Base-by-base conservation (phyloP, 2,797 vertebrate species). In the Chelonia mydas region DNA sequence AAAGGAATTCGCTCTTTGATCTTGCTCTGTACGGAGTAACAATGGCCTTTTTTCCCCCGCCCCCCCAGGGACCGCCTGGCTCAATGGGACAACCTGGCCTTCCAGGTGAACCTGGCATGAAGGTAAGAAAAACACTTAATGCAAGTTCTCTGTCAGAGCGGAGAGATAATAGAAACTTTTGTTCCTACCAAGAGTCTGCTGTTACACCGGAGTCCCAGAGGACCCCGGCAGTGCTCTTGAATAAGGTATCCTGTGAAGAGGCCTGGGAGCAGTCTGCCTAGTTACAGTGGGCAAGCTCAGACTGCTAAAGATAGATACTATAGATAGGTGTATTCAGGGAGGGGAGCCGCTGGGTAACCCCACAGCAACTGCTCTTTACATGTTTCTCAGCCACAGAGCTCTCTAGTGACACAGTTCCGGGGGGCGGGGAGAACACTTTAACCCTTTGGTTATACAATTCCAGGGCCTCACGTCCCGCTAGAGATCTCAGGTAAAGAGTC, bases 61-160 rank as follows among this genome's bases (percentile, higher is more conserved):
- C 47, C 92, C 92, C 82, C 79, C 97, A 98, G 98, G 97, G 98
- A 94, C 98, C 98, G 0, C 98, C 97, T 15, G 98, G 98, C 91
- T 94, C 97, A 87, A 91, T 94, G 55, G 98, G 98, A 94, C 98
- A 98, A 76, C 98, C 97, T 45, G 98, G 98, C 92, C 98, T 97
- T 95, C 95, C 98, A 83, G 98, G 98, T 92, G 98, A 99, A 99
- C 98, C 99, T 95, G 99, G 99, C 51, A 98, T 99, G 98, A 99
- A 99, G 99, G 99, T 99, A 96, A 98, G 94, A 87, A 86, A 84
- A 92, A 3, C 47, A 68, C 15, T 28, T 45, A 41, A 17, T 50
- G 37, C 6, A 13, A 28, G 47, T 87, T 78, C 54, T 90, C 49
- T 86, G 31, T n/a, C 83, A 27, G 51, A 61, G 8, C 31, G 4